A percentile compares a stretch with the other conserved stretches of the same genome.
These are phyloP conservation scores for Asbolus verrucosus DNA, from an alignment of 1,140 invertebrate genomes.

Conservation along the genomic window DNA sequence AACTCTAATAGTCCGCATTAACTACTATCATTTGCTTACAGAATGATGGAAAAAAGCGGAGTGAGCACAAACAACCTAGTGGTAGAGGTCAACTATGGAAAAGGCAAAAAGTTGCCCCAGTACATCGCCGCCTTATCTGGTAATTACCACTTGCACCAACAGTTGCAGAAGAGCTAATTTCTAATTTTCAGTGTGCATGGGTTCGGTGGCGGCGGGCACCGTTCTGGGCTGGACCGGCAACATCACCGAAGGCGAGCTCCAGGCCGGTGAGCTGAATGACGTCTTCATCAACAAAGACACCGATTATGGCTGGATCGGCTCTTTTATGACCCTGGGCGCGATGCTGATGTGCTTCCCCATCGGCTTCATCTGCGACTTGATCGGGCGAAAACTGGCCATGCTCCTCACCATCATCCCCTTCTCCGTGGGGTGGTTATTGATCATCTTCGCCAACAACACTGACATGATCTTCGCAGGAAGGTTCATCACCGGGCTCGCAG, in stretches of 20 bases:
- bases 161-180: slow-evolving; percentile 13
- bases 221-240: slow-evolving; percentile 74
- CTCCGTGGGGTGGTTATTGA: slow-evolving; percentile 75
- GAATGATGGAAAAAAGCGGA: slow-evolving; percentile 11
- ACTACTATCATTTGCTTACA: background rate
- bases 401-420: slow-evolving; percentile 75
- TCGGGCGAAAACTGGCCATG: slow-evolving; percentile 79
- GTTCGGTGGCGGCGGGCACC: slow-evolving; percentile 72
- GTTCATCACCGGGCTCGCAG: slow-evolving; percentile 75
- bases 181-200: slow-evolving; percentile 68
- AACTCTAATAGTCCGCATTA: background rate
- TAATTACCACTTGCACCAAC: slow-evolving; percentile 51
- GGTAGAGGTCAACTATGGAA: background rate
- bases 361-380: slow-evolving; percentile 71
- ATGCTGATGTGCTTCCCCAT: slow-evolving; percentile 73
- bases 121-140: slow-evolving; percentile 76
- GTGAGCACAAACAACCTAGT: slow-evolving; percentile 20
- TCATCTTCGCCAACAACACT: slow-evolving; percentile 72
- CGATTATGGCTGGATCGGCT: slow-evolving; percentile 64
- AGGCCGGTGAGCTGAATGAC: slow-evolving; percentile 58
- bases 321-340: slow-evolving; percentile 72
- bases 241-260: slow-evolving; percentile 67
- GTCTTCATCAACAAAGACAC: slow-evolving; percentile 51
- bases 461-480: slow-evolving; percentile 75
- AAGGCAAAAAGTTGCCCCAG: slow-evolving; percentile 72